Evolutionary conservation across 2,888 invertebrate species (phyloP).

Genomic region (Blastobasis adustella): DNA sequence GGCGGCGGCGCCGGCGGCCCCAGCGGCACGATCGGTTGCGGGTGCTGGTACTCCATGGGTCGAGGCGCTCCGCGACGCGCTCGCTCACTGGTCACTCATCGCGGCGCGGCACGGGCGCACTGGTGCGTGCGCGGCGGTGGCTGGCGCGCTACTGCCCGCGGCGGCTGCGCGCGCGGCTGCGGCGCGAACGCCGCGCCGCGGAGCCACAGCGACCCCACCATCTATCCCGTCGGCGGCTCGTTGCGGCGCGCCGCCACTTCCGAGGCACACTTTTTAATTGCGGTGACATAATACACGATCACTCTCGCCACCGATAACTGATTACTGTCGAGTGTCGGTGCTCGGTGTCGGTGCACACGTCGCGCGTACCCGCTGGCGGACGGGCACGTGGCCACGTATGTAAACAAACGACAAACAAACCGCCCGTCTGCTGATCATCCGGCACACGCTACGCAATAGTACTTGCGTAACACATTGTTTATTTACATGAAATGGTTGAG

Average conservation of each 20-base stretch:
- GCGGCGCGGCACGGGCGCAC: constrained; percentile 41
- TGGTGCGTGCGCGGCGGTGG: constrained; percentile 31
- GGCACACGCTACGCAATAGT: no score
- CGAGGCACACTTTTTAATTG: constrained; percentile 43
- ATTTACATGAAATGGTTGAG: no score
- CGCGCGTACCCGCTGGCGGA: constrained; percentile 28
- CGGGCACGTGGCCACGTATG: constrained; percentile 45
- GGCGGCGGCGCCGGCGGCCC: constrained; percentile 79
- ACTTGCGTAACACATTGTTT: no score
- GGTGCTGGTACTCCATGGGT: constrained; percentile 69
- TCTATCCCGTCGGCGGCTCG: constrained; percentile 26
- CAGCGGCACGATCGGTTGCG: constrained; percentile 69
- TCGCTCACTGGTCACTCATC: constrained; percentile 59
- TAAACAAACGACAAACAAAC: constrained; percentile 40
- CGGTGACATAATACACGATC: constrained; percentile 52
- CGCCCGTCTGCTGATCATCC: not conserved
- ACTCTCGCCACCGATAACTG: constrained; percentile 50
- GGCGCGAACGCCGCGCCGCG: constrained; percentile 39
- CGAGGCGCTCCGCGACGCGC: constrained; percentile 41
- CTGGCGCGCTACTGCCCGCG: constrained; percentile 26
- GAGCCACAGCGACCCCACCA: constrained; percentile 38
- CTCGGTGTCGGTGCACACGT: constrained; percentile 26
- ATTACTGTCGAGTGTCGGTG: constrained; percentile 28
- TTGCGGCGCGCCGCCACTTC: constrained; percentile 16
- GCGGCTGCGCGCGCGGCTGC: constrained; percentile 18